Base-by-base conservation (phyloP, 2,113 vertebrate genomes). In the Columba livia region DNA sequence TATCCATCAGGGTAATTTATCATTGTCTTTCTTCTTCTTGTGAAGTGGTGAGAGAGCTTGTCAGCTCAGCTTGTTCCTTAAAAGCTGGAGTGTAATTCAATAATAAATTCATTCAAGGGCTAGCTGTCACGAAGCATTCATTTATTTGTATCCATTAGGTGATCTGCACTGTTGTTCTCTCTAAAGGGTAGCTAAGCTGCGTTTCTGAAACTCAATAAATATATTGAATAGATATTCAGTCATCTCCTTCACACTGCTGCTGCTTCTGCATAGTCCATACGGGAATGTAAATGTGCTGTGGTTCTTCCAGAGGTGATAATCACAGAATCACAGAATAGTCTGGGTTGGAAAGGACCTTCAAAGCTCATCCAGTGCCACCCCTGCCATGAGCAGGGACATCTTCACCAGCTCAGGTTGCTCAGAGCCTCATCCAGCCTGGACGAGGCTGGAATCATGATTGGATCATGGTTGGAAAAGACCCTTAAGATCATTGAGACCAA, bases 41-140 rank as follows among this genome's bases (percentile, higher is more conserved):
- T 72, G 92, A 74, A 88, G 90, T 81, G 86, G 91, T 95, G 90
- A 94, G 95, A 87, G 92, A 94, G 95, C 93, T 95, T 97, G 97
- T 97, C 97, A 96, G 91, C 88, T 97, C 96, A 95, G 96, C 95
- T 98, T 96, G 96, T 94, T 98, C 95, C 95, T 97, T 97, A 97
- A 97, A 97, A 61, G 79, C 95, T 79, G 84, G 96, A 98, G 88
- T 92, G 69, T 97, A 98, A 98, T 97, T 97, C 97, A 97, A 97
- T 98, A 97, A 98, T 98, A 98, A 98, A 98, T 98, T 96, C 44
- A 75, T 95, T 97, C 94, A 90, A 97, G 97, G 95, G 93, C 95
- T 95, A 92, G 95, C 96, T 97, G 97, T 97, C 97, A 98, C 2
- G 72, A 97, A 95, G 89, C 85, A 83, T 94, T 97, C 91, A 94